Conservation (phyloP, 2,113 vertebrate genomes). For the Ptyas mucosa region DNA sequence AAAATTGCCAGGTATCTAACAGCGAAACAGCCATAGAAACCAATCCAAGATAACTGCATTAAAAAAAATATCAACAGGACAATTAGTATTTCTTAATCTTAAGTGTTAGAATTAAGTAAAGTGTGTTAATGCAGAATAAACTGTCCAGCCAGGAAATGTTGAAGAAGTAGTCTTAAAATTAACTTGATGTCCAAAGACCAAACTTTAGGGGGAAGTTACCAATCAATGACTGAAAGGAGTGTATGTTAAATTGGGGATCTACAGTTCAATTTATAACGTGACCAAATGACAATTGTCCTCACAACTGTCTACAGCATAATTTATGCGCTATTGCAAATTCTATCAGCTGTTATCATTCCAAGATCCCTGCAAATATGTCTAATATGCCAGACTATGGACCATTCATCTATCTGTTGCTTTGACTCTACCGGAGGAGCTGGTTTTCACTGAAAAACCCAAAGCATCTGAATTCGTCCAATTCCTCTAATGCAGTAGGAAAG, state of each 20-base stretch:
- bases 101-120: background rate
- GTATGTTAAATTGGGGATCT: background rate
- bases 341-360: background rate
- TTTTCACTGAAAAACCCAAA: background rate
- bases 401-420: background rate
- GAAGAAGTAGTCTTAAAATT: constrained; percentile 1
- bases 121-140: background rate
- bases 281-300: background rate
- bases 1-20: constrained; percentile 34
- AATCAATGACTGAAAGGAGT: background rate
- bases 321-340: background rate
- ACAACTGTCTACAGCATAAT: background rate
- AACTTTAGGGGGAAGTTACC: background rate
- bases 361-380: background rate
- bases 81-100: background rate
- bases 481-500: background rate
- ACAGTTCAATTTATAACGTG: background rate
- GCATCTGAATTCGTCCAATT: background rate
- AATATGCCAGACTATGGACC: background rate
- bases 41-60: background rate
- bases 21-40: constrained; percentile 18
- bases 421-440: background rate
- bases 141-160: constrained; percentile 7
- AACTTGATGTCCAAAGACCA: constrained; percentile 5
- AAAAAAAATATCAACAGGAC: background rate